Conservation (phyloP, 2,113 vertebrate genomes). For the Peucedramus taeniatus region DNA sequence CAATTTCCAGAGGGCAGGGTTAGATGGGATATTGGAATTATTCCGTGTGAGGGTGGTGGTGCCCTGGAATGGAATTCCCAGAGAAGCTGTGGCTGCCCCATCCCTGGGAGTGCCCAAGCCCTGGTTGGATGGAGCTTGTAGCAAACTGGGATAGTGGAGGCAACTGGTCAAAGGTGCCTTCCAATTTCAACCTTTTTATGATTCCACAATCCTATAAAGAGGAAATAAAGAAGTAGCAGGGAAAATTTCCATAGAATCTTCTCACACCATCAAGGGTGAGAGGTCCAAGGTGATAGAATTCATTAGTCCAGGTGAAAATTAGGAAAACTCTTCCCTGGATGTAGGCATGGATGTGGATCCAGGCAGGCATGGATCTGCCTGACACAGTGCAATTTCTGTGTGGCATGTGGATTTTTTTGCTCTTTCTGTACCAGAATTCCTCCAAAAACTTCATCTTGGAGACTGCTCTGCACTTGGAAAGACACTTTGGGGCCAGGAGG, state of each 20-base stretch:
- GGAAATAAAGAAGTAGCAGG: background rate
- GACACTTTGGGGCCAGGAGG: background rate
- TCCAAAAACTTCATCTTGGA: background rate
- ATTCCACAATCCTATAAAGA: background rate
- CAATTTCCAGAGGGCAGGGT: background rate
- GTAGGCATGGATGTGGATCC: background rate
- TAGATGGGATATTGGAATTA: background rate
- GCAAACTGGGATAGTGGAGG: too few species aligned
- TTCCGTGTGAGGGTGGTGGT: fast-evolving
- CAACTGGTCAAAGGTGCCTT: background rate
- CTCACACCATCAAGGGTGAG: background rate
- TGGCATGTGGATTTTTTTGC: fast-evolving
- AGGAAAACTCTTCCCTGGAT: background rate
- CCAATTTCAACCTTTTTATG: background rate
- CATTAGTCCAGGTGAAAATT: background rate
- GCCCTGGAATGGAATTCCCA: background rate
- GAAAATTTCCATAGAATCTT: background rate
- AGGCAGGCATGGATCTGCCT: background rate
- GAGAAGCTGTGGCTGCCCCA: background rate
- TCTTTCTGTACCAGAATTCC: background rate
- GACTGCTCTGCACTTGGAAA: background rate
- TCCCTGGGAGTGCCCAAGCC: background rate
- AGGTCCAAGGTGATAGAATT: background rate
- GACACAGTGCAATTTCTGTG: background rate
- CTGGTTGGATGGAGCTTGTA: background rate